Evolutionary conservation across 2,113 vertebrate species (phyloP).

Genomic region (Beaufortia kweichowensis): DNA sequence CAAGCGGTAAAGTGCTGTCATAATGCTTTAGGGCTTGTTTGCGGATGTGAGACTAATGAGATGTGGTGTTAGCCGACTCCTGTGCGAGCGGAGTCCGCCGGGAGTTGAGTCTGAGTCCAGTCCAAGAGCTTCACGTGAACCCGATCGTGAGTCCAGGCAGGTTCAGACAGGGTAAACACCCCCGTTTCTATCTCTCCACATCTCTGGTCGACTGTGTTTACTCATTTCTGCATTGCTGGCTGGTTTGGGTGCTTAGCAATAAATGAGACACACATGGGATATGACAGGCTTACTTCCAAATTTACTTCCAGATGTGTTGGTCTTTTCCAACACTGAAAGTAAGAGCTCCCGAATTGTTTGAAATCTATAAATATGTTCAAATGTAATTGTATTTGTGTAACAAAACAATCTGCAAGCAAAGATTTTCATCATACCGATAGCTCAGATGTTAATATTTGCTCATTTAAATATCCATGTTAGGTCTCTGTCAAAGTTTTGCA

Average conservation of each 20-base stretch:
- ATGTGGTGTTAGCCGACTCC: not conserved
- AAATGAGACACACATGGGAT: not conserved
- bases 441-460: no score
- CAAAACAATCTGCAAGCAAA: no score
- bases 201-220: constrained; percentile 28
- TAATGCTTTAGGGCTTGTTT: not conserved
- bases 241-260: constrained; percentile 9
- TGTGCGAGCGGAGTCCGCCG: not conserved
- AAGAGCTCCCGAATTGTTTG: not conserved
- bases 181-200: not conserved
- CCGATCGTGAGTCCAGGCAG: constrained; percentile 10
- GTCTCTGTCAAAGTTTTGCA: no score
- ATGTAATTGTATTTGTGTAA: no score
- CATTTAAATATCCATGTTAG: no score
- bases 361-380: no score
- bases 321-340: not conserved
- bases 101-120: not conserved
- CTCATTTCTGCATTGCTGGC: not conserved
- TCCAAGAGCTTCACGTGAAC: constrained; percentile 16
- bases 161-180: constrained; percentile 39
- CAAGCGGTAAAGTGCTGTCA: not conserved
- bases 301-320: constrained; percentile 26
- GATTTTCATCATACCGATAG: no score
- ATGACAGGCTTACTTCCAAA: not conserved
- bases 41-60: not conserved